Conservation (phyloP, 2,888 invertebrate species). For the Bhutanitis thaidina region DNA sequence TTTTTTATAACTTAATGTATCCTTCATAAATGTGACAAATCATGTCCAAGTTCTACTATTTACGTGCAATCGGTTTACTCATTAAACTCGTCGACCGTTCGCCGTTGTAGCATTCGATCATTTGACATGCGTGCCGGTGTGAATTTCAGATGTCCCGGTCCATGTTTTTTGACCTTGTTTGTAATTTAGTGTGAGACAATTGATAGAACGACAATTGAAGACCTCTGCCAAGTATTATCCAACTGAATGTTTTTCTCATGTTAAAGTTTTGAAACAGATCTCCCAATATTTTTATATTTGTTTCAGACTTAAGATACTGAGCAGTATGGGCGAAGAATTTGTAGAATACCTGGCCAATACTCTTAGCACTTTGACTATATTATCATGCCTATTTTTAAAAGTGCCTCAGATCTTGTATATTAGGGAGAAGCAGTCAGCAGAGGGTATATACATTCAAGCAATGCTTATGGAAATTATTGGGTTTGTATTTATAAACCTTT, state of each 20-base stretch:
- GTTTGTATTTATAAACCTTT: slow-evolving; percentile 60
- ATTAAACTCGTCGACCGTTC: not conserved
- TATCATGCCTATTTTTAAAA: slow-evolving; percentile 88
- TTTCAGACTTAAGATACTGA: not conserved
- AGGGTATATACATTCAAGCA: slow-evolving; percentile 84
- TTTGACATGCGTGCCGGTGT: slow-evolving; percentile 9
- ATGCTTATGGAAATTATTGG: slow-evolving; percentile 85
- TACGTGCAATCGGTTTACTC: too few species aligned
- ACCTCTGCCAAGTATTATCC: slow-evolving; percentile 2
- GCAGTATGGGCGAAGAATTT: slow-evolving; percentile 37
- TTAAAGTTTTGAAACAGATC: too few species aligned
- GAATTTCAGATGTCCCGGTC: slow-evolving; percentile 11
- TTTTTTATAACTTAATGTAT: too few species aligned
- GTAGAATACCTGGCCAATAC: slow-evolving; percentile 40
- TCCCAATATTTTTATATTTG: too few species aligned
- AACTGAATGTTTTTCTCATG: too few species aligned
- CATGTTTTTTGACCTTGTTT: slow-evolving; percentile 33
- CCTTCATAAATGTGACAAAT: too few species aligned
- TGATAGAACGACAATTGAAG: slow-evolving; percentile 25
- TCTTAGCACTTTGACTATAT: slow-evolving; percentile 87
- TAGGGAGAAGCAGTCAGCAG: slow-evolving; percentile 81
- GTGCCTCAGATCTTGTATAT: slow-evolving; percentile 90
- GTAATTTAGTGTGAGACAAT: slow-evolving; percentile 34
- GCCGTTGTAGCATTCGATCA: not conserved
- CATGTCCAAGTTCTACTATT: too few species aligned